These are phyloP conservation scores for Epinotia nisella DNA, from an alignment of 2,888 invertebrate species.

Conservation along the genomic window DNA sequence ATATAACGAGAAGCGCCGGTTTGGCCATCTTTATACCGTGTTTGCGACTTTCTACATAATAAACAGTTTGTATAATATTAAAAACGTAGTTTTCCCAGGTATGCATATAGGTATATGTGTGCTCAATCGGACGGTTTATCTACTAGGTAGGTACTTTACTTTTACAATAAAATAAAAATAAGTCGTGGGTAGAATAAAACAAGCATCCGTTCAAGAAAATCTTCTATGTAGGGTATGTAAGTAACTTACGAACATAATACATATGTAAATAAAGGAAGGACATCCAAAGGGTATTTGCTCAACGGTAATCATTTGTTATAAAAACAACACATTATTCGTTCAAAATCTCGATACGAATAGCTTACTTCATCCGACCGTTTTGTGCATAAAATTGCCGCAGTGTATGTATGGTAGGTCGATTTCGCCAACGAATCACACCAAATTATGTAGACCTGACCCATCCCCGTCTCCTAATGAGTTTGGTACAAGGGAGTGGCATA, in stretches of 20 bases:
- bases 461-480: constrained; percentile 41
- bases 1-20: too few species aligned
- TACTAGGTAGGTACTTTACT: background rate
- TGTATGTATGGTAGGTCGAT: constrained; percentile 63
- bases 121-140: background rate
- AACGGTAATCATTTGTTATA: background rate
- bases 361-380: background rate
- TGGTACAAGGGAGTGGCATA: background rate
- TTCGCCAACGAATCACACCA: constrained; percentile 62
- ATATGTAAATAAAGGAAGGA: background rate
- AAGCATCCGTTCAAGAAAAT: background rate
- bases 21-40: too few species aligned
- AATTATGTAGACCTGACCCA: constrained; percentile 51
- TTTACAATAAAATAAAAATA: background rate
- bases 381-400: constrained; percentile 59
- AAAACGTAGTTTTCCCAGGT: too few species aligned
- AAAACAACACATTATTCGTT: background rate
- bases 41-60: too few species aligned
- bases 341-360: background rate
- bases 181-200: too few species aligned
- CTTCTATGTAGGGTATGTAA: background rate
- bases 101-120: too few species aligned
- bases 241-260: background rate
- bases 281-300: too few species aligned
- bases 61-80: too few species aligned